Conservation (phyloP, 1,140 invertebrate species). For the Pissodes strobi region DNA sequence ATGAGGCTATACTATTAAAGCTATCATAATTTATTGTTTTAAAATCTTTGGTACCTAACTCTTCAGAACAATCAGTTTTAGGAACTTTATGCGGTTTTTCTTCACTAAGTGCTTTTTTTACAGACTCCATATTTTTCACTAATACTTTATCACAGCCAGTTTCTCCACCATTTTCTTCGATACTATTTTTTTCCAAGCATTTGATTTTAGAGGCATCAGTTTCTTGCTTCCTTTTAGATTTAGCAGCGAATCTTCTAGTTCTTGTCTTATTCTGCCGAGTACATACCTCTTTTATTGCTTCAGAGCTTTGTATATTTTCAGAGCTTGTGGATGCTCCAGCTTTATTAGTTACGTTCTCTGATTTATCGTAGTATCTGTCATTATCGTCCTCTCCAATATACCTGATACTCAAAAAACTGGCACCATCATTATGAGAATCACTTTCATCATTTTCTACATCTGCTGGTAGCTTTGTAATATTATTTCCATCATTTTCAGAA, state of each 20-base stretch:
- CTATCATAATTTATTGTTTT: not conserved
- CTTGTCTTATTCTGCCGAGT: not conserved
- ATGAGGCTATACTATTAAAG: not conserved
- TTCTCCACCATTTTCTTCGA: not conserved
- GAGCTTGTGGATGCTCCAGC: not conserved
- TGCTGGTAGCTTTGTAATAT: not conserved
- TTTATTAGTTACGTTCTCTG: no score
- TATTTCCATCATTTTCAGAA: slow-evolving; percentile 9
- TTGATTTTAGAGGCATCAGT: no score
- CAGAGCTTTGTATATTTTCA: no score
- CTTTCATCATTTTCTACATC: slow-evolving; percentile 18
- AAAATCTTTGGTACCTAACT: not conserved
- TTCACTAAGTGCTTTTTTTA: no score
- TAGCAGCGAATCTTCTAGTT: not conserved
- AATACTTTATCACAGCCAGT: slow-evolving; percentile 16
- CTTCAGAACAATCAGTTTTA: not conserved
- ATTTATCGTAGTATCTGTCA: slow-evolving; percentile 1
- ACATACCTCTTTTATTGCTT: not conserved
- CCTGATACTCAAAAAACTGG: slow-evolving; percentile 20
- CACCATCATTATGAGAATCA: not conserved
- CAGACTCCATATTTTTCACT: no score
- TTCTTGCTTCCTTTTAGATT: not conserved
- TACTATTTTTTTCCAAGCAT: not conserved
- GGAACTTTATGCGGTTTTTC: not conserved
- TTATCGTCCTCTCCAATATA: slow-evolving; percentile 23